Evolutionary conservation across 2,113 vertebrate species (phyloP).

Genomic region (Gadus chalcogrammus): DNA sequence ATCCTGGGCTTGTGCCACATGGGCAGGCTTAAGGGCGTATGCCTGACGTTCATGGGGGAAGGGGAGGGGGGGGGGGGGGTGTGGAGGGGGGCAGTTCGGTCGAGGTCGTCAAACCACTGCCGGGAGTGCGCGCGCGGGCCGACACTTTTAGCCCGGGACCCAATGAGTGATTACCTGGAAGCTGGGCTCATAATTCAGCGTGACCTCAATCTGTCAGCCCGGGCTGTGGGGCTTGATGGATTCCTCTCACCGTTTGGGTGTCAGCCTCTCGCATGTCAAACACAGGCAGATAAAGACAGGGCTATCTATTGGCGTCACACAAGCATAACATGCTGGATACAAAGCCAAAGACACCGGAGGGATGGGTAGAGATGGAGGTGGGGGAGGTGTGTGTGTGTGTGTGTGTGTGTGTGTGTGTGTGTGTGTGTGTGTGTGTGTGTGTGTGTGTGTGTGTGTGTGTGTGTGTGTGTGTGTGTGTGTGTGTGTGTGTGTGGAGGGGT

Average conservation of each 20-base stretch:
- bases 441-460: too few species aligned
- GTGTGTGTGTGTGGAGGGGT: too few species aligned
- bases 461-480: too few species aligned
- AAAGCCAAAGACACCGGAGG: slow-evolving; percentile 12
- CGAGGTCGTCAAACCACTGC: slow-evolving; percentile 63
- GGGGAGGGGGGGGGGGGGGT: neutral
- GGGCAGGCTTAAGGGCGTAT: slow-evolving; percentile 52
- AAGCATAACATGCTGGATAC: slow-evolving; percentile 38
- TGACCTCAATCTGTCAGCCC: slow-evolving; percentile 79
- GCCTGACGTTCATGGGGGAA: neutral
- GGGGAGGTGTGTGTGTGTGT: too few species aligned
- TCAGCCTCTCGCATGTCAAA: slow-evolving; percentile 63
- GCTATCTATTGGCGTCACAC: slow-evolving; percentile 59
- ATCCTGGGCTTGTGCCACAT: slow-evolving; percentile 34
- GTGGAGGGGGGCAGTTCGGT: slow-evolving; percentile 51
- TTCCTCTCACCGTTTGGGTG: slow-evolving; percentile 64
- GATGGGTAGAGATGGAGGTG: too few species aligned
- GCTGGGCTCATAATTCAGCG: slow-evolving; percentile 76
- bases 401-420: too few species aligned
- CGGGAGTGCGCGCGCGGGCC: slow-evolving; percentile 25
- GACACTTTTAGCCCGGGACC: slow-evolving; percentile 49
- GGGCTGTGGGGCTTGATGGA: slow-evolving; percentile 65
- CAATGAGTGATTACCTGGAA: slow-evolving; percentile 75
- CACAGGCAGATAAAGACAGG: slow-evolving; percentile 56
- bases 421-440: too few species aligned